These are phyloP conservation scores for Tetragnatha versicolor DNA, from an alignment of 1,140 invertebrate genomes.

Conservation along the genomic window DNA sequence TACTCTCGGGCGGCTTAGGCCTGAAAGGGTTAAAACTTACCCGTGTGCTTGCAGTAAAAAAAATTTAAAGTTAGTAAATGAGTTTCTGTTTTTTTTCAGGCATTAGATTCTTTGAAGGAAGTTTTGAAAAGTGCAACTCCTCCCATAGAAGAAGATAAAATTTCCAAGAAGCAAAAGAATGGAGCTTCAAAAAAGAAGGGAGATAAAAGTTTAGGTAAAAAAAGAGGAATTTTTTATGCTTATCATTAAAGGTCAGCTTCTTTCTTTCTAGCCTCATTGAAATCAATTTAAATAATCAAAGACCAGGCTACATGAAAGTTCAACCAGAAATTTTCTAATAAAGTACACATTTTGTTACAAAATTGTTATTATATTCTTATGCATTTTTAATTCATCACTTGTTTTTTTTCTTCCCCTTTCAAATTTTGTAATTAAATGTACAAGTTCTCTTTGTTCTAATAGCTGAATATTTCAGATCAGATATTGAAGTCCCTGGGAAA, in stretches of 20 bases:
- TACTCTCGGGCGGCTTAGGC: no score
- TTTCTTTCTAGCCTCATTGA: no score
- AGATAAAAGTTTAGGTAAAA: conserved; percentile 48
- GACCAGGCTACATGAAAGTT: no score
- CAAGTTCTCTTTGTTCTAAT: background rate
- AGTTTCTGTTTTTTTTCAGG: conserved; percentile 5
- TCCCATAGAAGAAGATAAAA: conserved; percentile 9
- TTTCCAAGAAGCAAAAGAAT: conserved; percentile 29
- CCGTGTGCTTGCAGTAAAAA: no score
- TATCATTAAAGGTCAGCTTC: background rate
- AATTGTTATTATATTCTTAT: background rate
- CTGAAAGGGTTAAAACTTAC: no score
- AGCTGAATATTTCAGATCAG: conserved; percentile 69
- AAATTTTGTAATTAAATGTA: background rate
- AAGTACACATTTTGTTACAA: no score
- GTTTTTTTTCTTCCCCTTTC: background rate
- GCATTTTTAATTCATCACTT: background rate
- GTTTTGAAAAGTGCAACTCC: background rate
- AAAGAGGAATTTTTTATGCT: background rate
- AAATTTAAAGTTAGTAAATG: no score
- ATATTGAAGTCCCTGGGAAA: conserved; percentile 76
- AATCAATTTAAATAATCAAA: no score
- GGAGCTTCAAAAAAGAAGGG: conserved; percentile 31
- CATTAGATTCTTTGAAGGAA: conserved; percentile 1
- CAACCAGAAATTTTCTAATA: no score